Conservation (phyloP, 2,113 vertebrate genomes). For the Anseranas semipalmata region DNA sequence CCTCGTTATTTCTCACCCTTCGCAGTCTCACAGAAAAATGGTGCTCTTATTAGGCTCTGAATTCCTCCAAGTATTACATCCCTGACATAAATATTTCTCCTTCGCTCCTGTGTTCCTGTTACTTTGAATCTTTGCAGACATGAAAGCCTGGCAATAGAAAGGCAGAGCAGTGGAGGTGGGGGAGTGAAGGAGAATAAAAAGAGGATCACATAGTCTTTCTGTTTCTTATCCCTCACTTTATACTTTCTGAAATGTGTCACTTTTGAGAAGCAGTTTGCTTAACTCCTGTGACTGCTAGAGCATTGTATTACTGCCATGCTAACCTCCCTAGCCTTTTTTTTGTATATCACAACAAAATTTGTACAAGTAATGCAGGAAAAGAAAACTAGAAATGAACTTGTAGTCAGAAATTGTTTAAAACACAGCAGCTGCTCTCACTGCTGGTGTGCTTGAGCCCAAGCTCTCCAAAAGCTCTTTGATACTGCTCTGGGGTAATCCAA, state of each 20-base stretch:
- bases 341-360: constrained; percentile 60
- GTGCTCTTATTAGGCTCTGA: background rate
- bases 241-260: constrained; percentile 36
- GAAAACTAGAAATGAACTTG: constrained; percentile 69
- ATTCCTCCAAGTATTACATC: constrained; percentile 39
- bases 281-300: constrained; percentile 40
- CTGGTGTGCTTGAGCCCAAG: constrained; percentile 45
- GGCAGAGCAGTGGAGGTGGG: background rate
- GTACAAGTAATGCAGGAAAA: constrained; percentile 63
- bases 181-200: background rate
- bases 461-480: constrained; percentile 69
- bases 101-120: background rate
- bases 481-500: constrained; percentile 46
- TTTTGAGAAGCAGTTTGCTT: constrained; percentile 38
- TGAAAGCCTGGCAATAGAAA: background rate
- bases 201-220: background rate
- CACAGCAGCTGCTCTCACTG: constrained; percentile 62
- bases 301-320: constrained; percentile 26
- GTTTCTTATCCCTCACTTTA: constrained; percentile 38
- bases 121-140: background rate
- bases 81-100: constrained; percentile 41
- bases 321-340: background rate
- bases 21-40: background rate
- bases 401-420: constrained; percentile 67
- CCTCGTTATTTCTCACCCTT: constrained; percentile 44